Evolutionary conservation across 2,888 invertebrate species (phyloP), one percentile per base, ranked within the genome.

Genomic region (Drosophila nr. fundita): DNA sequence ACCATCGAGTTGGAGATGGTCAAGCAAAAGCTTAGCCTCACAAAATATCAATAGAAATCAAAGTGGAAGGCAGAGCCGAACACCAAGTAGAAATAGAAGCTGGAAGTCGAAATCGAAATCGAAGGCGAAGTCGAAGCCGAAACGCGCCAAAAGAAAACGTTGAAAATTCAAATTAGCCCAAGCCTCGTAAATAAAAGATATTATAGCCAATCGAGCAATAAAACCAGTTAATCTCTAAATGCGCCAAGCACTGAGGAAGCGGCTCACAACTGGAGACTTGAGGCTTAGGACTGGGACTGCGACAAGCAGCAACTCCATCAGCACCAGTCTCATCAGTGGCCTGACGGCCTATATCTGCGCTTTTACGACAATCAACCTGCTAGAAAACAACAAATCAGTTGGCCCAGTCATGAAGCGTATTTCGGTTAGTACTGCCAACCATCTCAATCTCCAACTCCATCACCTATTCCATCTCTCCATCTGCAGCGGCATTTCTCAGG

Each of bases 141-240:
- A 80, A 73, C 74, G 78, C 82, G 76, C 72, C 80, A 73, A 90
- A 90, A 90, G 88, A 88, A 90, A 90, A 91, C 90, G 91, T 88
- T 89, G 82, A 83, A 92, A 91, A 92, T 92, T 91, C 86, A 91
- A 91, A 91, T 91, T 91, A 91, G 92, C 90, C 82, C 82, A 80
- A 87, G 82, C 82, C 89, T 92, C 91, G 91, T 91, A 92, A 92
- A 91, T 91, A 90, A 91, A 87, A 90, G 86, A 90, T 92, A 91
- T 91, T 90, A 90, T 86, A 78, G 91, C 82, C 91, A 89, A 90
- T 90, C 87, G 80, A 77, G 83, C 79, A 87, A 87, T 90, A 91
- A 89, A 89, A 89, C 86, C 89, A 83, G 82, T 90, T 90, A 88
- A 91, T 90, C 90, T 88, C 80, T 88, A 86, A 88, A 89, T 88